phyloP scores from a whole-genome alignment of 1,140 invertebrate genomes.

The Hyposmocoma kahamanoa region DNA sequence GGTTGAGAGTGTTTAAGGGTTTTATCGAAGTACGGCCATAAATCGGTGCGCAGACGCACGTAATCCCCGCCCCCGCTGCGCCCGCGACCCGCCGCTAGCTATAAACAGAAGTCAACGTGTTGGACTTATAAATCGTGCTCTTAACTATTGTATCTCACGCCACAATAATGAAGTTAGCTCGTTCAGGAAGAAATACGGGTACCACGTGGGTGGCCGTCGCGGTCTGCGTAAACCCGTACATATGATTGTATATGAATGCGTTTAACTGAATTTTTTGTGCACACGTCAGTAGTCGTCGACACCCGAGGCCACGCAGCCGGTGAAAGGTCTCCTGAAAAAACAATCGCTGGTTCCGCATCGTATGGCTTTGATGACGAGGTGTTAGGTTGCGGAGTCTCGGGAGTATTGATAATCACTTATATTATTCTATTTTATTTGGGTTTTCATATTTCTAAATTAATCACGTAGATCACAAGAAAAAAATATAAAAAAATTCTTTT shows the following conservation, averaged over 20 bases:
- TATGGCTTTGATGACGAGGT: slow-evolving; percentile 27
- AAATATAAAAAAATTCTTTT: too few relatives aligned
- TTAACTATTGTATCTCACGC: slow-evolving; percentile 72
- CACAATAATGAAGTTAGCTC: slow-evolving; percentile 74
- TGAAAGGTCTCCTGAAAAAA: slow-evolving; percentile 66
- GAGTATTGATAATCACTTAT: too few relatives aligned
- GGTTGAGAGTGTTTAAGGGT: slow-evolving; percentile 67
- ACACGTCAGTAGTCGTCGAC: slow-evolving; percentile 44
- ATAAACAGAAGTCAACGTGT: slow-evolving; percentile 73
- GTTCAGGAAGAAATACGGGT: slow-evolving; percentile 65
- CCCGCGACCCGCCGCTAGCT: slow-evolving; percentile 54
- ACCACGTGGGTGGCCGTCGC: slow-evolving; percentile 65
- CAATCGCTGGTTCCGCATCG: slow-evolving; percentile 26
- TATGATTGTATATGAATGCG: slow-evolving; percentile 54
- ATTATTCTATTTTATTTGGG: too few relatives aligned
- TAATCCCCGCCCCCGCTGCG: slow-evolving; percentile 52
- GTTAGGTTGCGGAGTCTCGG: slow-evolving; percentile 39
- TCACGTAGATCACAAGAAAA: too few relatives aligned
- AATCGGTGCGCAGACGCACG: slow-evolving; percentile 64
- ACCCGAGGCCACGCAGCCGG: slow-evolving; percentile 43
- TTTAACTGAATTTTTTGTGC: slow-evolving; percentile 58
- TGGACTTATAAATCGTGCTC: slow-evolving; percentile 71
- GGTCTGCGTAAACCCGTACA: slow-evolving; percentile 53
- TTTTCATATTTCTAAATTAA: too few relatives aligned
- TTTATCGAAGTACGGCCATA: slow-evolving; percentile 67